Percentiles rank a stretch among this genome's conserved stretches.
These are phyloP conservation scores for Orcinus orca DNA, from an alignment of 2,113 vertebrate genomes.

Conservation along the genomic window DNA sequence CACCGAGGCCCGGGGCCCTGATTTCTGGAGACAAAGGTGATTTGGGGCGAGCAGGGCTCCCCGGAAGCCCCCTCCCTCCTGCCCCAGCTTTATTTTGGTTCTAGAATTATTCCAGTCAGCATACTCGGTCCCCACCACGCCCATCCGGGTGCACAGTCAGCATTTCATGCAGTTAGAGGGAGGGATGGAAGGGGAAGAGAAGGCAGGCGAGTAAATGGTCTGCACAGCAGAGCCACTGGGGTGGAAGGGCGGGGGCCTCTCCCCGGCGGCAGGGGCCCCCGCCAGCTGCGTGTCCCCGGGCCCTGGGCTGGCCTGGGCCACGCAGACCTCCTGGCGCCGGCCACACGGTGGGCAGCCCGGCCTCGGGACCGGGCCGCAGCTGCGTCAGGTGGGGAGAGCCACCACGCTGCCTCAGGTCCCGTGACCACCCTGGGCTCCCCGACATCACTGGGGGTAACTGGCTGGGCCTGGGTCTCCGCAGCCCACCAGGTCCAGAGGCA, in stretches of 20 bases:
- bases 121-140: background rate
- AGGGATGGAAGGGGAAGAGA: too few species aligned
- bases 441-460: background rate
- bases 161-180: conserved; percentile 64
- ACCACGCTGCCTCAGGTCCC: background rate
- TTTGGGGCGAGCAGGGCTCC: background rate
- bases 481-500: background rate
- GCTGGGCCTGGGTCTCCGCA: background rate
- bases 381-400: background rate
- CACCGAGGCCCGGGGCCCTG: background rate
- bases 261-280: background rate
- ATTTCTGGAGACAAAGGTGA: background rate
- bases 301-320: background rate
- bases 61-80: background rate
- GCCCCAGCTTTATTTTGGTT: conserved; percentile 71
- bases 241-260: background rate
- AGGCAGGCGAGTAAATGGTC: background rate
- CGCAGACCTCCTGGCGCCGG: background rate
- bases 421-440: background rate
- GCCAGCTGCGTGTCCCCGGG: background rate
- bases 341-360: background rate
- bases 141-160: background rate
- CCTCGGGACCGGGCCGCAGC: background rate
- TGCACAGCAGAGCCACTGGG: background rate
- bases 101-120: conserved; percentile 49